Conservation (phyloP, 2,797 vertebrate genomes). For the Pogonophryne albipinna region DNA sequence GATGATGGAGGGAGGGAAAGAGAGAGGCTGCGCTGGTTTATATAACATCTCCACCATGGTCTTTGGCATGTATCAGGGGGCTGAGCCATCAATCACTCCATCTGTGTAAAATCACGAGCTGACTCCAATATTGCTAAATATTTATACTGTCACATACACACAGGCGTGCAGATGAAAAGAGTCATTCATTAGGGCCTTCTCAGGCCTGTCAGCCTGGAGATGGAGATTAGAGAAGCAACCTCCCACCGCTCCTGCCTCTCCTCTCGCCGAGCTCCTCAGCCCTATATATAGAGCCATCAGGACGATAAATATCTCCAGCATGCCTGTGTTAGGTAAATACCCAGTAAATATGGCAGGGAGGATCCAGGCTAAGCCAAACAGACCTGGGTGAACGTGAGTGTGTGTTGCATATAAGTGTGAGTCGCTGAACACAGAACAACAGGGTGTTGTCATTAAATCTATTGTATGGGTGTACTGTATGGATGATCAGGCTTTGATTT, state of each 20-base stretch:
- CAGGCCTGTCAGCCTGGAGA: conserved; percentile 98
- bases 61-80: conserved; percentile 92
- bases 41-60: conserved; percentile 90
- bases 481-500: conserved; percentile 30
- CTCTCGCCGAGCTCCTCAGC: conserved; percentile 75
- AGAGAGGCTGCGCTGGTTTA: conserved; percentile 78
- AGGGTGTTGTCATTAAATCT: conserved; percentile 37
- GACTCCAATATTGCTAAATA: conserved; percentile 99
- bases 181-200: conserved; percentile 98
- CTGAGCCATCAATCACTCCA: conserved; percentile 99
- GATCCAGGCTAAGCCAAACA: conserved; percentile 93
- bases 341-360: conserved; percentile 95
- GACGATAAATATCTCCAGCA: conserved; percentile 97
- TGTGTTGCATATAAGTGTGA: conserved; percentile 57
- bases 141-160: conserved; percentile 99
- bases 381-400: conserved; percentile 66
- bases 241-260: conserved; percentile 93
- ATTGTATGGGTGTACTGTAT: conserved; percentile 20
- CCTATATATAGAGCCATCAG: conserved; percentile 97
- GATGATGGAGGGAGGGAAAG: conserved; percentile 76
- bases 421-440: conserved; percentile 54
- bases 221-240: conserved; percentile 98
- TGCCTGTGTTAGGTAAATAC: conserved; percentile 97
- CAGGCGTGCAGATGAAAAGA: conserved; percentile 98
- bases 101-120: conserved; percentile 99